Evolutionary conservation across 2,113 vertebrate species (phyloP).

Genomic region (Scartelaos histophorus): DNA sequence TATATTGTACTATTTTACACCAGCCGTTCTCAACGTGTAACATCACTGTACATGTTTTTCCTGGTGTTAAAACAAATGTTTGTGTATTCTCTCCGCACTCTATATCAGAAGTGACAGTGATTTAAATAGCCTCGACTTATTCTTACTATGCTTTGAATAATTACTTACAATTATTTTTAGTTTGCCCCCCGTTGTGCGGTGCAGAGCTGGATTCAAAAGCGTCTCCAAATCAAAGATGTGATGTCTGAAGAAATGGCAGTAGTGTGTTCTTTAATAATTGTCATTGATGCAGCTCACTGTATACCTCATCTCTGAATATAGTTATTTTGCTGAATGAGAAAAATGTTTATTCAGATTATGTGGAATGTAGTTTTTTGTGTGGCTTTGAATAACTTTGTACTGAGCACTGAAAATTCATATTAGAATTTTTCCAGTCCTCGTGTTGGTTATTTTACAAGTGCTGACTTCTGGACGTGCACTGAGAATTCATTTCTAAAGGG

Average conservation of each 20-base stretch:
- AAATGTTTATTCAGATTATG: slow-evolving; percentile 8
- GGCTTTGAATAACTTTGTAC: slow-evolving; percentile 1
- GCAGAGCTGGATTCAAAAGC: slow-evolving; percentile 53
- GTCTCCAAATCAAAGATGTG: slow-evolving; percentile 41
- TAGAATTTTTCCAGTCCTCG: not conserved
- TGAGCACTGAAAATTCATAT: not conserved
- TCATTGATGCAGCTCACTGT: slow-evolving; percentile 18
- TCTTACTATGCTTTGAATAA: slow-evolving; percentile 53
- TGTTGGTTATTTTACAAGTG: not conserved
- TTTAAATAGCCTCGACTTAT: slow-evolving; percentile 56
- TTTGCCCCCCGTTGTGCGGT: slow-evolving; percentile 42
- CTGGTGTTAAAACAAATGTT: not conserved
- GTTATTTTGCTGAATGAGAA: not conserved
- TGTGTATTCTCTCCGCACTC: slow-evolving; percentile 22
- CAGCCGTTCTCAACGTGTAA: slow-evolving; percentile 29
- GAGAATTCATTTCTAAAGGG: slow-evolving; percentile 1
- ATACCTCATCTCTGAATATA: slow-evolving; percentile 14
- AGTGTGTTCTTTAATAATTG: slow-evolving; percentile 8
- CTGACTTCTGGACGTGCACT: slow-evolving; percentile 3
- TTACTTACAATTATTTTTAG: slow-evolving; percentile 68
- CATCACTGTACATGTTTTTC: not conserved
- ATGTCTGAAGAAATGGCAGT: slow-evolving; percentile 24
- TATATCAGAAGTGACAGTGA: slow-evolving; percentile 55
- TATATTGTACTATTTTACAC: not conserved
- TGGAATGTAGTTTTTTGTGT: slow-evolving; percentile 1